Conservation (phyloP, 2,797 vertebrate species). For the Mallotus villosus region DNA sequence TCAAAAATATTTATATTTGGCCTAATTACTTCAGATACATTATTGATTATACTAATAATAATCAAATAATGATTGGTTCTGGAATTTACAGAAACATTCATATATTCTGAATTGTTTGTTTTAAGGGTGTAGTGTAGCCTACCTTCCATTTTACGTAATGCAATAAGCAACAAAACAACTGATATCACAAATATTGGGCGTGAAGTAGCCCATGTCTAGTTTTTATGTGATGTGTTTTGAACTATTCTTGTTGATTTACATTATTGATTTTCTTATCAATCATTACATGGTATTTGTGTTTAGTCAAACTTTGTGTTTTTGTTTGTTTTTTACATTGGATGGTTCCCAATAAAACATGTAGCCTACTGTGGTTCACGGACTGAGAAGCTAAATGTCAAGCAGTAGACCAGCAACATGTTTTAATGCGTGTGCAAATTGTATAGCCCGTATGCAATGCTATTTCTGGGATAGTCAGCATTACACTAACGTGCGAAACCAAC, state of each 20-base stretch:
- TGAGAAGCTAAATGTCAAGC: too few relatives aligned
- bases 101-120: neutral
- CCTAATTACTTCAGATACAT: too few relatives aligned
- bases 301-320: neutral
- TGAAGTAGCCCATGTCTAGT: neutral
- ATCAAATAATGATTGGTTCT: neutral
- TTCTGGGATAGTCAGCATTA: too few relatives aligned
- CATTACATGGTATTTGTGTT: neutral
- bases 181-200: neutral
- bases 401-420: too few relatives aligned
- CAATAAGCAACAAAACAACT: too few relatives aligned
- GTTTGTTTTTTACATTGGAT: neutral
- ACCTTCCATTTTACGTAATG: too few relatives aligned
- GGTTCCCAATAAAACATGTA: neutral
- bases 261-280: neutral
- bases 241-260: neutral
- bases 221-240: neutral
- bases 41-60: neutral
- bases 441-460: too few relatives aligned
- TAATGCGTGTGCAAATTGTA: too few relatives aligned
- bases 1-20: neutral
- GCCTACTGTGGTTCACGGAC: too few relatives aligned
- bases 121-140: neutral
- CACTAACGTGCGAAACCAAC: too few relatives aligned
- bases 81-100: neutral